Percentiles rank a stretch among this genome's conserved stretches.
phyloP scores from a whole-genome alignment of 2,113 vertebrate genomes.

The Stigmatopora nigra region DNA sequence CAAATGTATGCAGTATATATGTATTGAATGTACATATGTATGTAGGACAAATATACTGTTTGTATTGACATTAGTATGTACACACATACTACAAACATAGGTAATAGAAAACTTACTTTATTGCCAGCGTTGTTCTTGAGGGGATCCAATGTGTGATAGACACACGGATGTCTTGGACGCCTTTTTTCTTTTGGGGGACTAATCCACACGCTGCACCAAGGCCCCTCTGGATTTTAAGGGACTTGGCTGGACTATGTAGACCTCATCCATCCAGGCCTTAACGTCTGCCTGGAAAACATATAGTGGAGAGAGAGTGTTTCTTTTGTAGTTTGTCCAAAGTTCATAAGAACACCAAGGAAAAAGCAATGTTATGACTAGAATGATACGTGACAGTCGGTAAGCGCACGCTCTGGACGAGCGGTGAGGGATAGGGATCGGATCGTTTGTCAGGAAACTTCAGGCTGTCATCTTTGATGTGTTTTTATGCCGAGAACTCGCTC shows the following conservation, averaged over 20 bases:
- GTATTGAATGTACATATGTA: too few relatives aligned
- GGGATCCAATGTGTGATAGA: slow-evolving; percentile 50
- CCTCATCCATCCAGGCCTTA: slow-evolving; percentile 57
- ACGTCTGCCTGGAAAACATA: slow-evolving; percentile 50
- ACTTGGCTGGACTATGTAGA: slow-evolving; percentile 57
- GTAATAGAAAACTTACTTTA: slow-evolving; percentile 24
- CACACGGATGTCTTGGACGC: slow-evolving; percentile 72
- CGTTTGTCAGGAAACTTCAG: slow-evolving; percentile 32
- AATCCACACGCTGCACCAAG: slow-evolving; percentile 55
- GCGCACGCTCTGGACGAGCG: slow-evolving; percentile 21
- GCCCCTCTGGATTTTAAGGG: slow-evolving; percentile 61
- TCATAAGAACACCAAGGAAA: slow-evolving; percentile 53
- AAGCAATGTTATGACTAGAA: slow-evolving; percentile 36
- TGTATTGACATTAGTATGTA: too few relatives aligned
- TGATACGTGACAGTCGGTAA: slow-evolving; percentile 21
- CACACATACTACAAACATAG: too few relatives aligned
- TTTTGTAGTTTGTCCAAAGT: slow-evolving; percentile 43
- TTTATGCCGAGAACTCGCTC: slow-evolving; percentile 22
- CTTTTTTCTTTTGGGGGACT: slow-evolving; percentile 52
- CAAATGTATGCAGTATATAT: too few relatives aligned
- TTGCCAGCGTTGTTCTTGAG: slow-evolving; percentile 44
- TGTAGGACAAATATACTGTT: too few relatives aligned
- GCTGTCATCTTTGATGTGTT: slow-evolving; percentile 35
- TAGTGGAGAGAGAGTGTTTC: slow-evolving; percentile 46
- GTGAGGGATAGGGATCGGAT: slow-evolving; percentile 28